These are phyloP conservation scores for Drosophila fulvimacula DNA, from an alignment of 2,888 invertebrate genomes.

Conservation along the genomic window DNA sequence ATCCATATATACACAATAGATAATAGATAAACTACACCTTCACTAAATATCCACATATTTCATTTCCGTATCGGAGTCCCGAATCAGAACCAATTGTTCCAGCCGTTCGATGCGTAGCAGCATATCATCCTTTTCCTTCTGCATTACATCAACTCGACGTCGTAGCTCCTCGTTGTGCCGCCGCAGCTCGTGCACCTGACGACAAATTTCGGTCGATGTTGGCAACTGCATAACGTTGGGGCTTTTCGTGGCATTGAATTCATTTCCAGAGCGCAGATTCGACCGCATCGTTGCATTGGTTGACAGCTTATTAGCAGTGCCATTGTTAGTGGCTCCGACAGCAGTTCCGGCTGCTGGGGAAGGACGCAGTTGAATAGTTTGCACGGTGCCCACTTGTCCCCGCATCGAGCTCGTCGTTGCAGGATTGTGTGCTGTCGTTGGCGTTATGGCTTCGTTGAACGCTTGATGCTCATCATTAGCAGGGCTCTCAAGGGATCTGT, in stretches of 20 bases:
- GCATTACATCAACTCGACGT: conserved; percentile 79
- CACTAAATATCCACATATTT: conserved; percentile 64
- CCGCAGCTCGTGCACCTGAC: conserved; percentile 82
- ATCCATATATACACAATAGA: conserved; percentile 59
- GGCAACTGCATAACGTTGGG: conserved; percentile 77
- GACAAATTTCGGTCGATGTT: conserved; percentile 82
- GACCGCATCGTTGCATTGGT: conserved; percentile 31
- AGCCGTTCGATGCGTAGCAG: conserved; percentile 80
- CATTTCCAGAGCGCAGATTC: conserved; percentile 33
- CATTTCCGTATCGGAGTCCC: conserved; percentile 57
- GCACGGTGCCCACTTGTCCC: conserved; percentile 76
- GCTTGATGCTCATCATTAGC: conserved; percentile 45
- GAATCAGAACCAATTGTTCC: conserved; percentile 77
- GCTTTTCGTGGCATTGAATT: conserved; percentile 41
- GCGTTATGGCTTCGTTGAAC: conserved; percentile 31
- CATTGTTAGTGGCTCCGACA: conserved; percentile 47
- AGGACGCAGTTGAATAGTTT: conserved; percentile 67
- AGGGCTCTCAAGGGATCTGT: conserved; percentile 38
- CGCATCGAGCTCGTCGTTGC: conserved; percentile 61
- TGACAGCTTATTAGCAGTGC: conserved; percentile 45
- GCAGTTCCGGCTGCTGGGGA: conserved; percentile 44
- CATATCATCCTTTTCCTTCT: conserved; percentile 83
- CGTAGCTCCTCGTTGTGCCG: conserved; percentile 82
- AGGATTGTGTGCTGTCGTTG: conserved; percentile 25
- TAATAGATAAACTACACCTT: conserved; percentile 30